Evolutionary conservation across 2,113 vertebrate species (phyloP).

Genomic region (Corythaixoides concolor): DNA sequence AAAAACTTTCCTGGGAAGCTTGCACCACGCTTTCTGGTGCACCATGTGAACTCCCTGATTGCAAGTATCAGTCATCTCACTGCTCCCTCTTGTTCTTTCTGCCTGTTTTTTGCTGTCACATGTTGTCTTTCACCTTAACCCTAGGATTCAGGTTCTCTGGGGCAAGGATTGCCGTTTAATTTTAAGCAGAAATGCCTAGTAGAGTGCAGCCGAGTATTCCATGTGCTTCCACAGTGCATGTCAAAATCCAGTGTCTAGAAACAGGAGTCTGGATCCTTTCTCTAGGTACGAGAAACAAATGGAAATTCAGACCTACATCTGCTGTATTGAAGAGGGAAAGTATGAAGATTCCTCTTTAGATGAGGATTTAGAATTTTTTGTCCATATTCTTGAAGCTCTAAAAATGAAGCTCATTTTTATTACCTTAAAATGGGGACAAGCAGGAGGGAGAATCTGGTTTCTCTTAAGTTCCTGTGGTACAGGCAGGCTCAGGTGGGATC

Average conservation of each 20-base stretch:
- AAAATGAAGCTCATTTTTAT: no score
- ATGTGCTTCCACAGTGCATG: not conserved
- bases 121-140: not conserved
- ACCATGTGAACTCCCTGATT: not conserved
- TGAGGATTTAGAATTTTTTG: not conserved
- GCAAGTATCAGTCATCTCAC: not conserved
- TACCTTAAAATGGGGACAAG: not conserved
- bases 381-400: not conserved
- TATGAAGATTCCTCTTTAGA: not conserved
- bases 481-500: not conserved
- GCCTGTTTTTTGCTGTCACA: not conserved
- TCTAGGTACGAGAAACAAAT: not conserved
- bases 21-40: not conserved
- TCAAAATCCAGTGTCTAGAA: not conserved
- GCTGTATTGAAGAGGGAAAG: not conserved
- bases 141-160: not conserved
- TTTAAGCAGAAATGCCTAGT: not conserved
- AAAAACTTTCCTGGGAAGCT: not conserved
- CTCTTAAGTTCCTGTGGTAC: not conserved
- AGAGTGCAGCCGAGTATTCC: not conserved
- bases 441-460: conserved; percentile 20
- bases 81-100: not conserved
- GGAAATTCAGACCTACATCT: not conserved
- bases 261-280: not conserved
- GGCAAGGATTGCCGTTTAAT: not conserved